These are phyloP conservation scores for Heliconius hewitsoni DNA, from an alignment of 1,140 invertebrate genomes.

Conservation along the genomic window DNA sequence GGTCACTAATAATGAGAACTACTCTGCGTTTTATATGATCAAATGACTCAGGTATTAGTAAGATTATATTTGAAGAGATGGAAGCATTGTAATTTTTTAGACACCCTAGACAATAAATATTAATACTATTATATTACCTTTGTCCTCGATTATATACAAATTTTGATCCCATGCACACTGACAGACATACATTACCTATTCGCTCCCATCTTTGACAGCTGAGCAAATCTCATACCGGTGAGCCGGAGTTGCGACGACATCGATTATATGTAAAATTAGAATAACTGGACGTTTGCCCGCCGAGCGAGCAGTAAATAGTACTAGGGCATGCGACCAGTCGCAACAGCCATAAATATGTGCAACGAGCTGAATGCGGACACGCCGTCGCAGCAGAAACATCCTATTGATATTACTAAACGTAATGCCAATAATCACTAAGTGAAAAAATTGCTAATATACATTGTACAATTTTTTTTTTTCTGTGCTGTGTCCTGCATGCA, in stretches of 20 bases:
- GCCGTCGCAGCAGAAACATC: slow-evolving; percentile 47
- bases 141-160: not conserved
- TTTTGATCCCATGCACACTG: not conserved
- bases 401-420: slow-evolving; percentile 1
- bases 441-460: not conserved
- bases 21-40: too few relatives aligned
- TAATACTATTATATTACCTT: too few relatives aligned
- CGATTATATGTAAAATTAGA: slow-evolving; percentile 81
- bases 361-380: slow-evolving; percentile 66
- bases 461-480: not conserved
- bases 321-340: slow-evolving; percentile 79
- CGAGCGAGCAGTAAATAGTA: slow-evolving; percentile 75
- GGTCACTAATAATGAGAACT: too few relatives aligned
- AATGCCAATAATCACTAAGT: not conserved
- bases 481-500: too few relatives aligned
- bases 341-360: slow-evolving; percentile 73
- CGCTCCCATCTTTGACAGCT: slow-evolving; percentile 46
- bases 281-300: slow-evolving; percentile 79
- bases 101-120: too few relatives aligned
- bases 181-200: not conserved
- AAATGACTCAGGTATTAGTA: too few relatives aligned
- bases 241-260: slow-evolving; percentile 72
- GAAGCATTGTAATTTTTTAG: too few relatives aligned
- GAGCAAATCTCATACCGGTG: slow-evolving; percentile 70
- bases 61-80: too few relatives aligned